phyloP scores from a whole-genome alignment of 2,797 vertebrate species.

The Aplochiton taeniatus region DNA sequence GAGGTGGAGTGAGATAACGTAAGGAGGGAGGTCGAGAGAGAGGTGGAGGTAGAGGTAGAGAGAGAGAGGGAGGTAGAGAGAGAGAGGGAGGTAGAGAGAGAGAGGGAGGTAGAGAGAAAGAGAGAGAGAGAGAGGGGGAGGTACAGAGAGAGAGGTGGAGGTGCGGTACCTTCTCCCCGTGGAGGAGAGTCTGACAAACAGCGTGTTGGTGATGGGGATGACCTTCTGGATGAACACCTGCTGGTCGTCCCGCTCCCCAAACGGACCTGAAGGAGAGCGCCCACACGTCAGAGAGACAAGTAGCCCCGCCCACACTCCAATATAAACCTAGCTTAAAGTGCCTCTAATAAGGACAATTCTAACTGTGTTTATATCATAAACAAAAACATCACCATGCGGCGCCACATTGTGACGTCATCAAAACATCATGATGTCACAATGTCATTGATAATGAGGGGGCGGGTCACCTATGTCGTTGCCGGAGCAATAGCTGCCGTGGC shows the following conservation, averaged over 20 bases:
- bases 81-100: not conserved
- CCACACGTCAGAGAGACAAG: not conserved
- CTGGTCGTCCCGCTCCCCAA: constrained; percentile 96
- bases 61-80: too few species aligned
- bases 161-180: constrained; percentile 89
- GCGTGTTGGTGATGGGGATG: constrained; percentile 95
- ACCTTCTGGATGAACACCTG: constrained; percentile 99
- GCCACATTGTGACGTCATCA: too few species aligned
- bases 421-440: too few species aligned
- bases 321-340: not conserved
- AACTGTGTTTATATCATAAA: too few species aligned
- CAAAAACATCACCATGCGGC: too few species aligned
- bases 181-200: constrained; percentile 96
- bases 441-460: not conserved
- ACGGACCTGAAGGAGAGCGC: constrained; percentile 81
- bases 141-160: not conserved
- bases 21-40: not conserved
- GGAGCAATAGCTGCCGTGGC: constrained; percentile 92
- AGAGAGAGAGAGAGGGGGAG: not conserved
- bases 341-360: too few species aligned
- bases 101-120: not conserved
- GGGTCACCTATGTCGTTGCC: constrained; percentile 92
- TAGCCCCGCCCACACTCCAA: not conserved
- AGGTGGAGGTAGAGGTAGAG: not conserved
- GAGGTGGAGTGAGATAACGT: not conserved